A percentile compares a stretch with the other conserved stretches of the same genome.
Conservation (phyloP, 1,140 invertebrate species). For the Polypedilum vanderplanki region DNA sequence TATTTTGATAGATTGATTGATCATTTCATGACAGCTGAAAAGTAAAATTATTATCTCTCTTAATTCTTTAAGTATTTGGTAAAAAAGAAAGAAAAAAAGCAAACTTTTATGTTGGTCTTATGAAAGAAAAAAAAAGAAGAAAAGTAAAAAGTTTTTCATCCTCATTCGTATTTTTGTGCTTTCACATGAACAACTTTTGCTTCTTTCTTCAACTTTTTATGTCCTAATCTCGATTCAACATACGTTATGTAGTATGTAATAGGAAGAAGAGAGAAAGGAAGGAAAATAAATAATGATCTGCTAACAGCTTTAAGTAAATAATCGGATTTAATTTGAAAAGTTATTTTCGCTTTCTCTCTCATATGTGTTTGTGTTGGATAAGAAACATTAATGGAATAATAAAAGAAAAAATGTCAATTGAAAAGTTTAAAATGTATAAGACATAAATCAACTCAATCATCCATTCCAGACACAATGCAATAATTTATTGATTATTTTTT, state of each 20-base stretch:
- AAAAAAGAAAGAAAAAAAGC: no score
- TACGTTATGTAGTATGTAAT: constrained; percentile 20
- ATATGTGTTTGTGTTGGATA: neutral
- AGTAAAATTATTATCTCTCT: no score
- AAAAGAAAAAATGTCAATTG: neutral
- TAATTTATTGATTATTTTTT: constrained; percentile 8
- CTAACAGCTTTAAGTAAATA: constrained; percentile 28
- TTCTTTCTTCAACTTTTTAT: constrained; percentile 7
- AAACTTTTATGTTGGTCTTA: no score
- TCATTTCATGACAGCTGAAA: no score
- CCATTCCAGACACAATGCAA: neutral
- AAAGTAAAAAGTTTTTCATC: constrained; percentile 11
- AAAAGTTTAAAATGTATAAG: neutral
- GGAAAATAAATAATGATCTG: constrained; percentile 28
- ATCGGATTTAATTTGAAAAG: constrained; percentile 25
- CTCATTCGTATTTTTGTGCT: neutral
- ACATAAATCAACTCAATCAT: constrained; percentile 3
- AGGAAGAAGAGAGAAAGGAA: neutral
- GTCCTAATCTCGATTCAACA: constrained; percentile 21
- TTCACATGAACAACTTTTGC: constrained; percentile 21
- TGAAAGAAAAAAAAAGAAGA: neutral
- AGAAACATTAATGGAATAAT: no score
- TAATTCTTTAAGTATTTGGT: no score
- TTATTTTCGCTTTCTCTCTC: neutral
- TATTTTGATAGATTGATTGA: no score